phyloP scores from a whole-genome alignment of 2,113 vertebrate genomes.

The Nanorana parkeri region DNA sequence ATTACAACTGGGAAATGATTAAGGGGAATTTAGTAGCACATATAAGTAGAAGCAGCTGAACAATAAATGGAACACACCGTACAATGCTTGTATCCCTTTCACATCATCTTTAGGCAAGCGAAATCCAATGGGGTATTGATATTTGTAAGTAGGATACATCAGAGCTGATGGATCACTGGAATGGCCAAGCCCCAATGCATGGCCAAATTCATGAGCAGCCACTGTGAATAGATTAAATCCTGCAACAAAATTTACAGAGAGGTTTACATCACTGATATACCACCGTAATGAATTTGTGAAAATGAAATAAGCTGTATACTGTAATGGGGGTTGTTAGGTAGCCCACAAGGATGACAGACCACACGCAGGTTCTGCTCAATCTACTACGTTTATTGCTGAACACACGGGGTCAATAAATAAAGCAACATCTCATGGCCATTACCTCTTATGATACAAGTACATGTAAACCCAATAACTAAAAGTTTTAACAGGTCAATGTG shows the following conservation, averaged over 20 bases:
- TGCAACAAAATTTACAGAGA: conserved; percentile 58
- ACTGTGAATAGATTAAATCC: conserved; percentile 72
- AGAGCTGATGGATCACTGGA: conserved; percentile 72
- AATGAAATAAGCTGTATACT: too few relatives aligned
- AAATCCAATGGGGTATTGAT: conserved; percentile 67
- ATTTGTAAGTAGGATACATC: conserved; percentile 78
- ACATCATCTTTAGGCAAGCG: conserved; percentile 73
- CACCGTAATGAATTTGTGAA: too few relatives aligned
- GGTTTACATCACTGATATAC: neutral
- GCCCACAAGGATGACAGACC: too few relatives aligned
- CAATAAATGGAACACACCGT: conserved; percentile 60
- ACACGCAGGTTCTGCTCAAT: too few relatives aligned
- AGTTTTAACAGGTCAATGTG: too few relatives aligned
- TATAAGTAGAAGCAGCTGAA: neutral
- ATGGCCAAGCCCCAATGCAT: conserved; percentile 75
- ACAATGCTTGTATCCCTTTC: conserved; percentile 74
- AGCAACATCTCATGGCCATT: too few relatives aligned
- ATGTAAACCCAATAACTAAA: too few relatives aligned
- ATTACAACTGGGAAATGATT: too few relatives aligned
- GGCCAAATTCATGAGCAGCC: conserved; percentile 78
- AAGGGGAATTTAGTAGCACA: neutral
- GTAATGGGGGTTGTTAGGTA: too few relatives aligned
- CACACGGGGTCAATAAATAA: too few relatives aligned
- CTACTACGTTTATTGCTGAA: too few relatives aligned
- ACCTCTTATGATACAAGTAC: too few relatives aligned